Base-by-base conservation (phyloP, 2,113 vertebrate species). In the Pterocles burchelli region DNA sequence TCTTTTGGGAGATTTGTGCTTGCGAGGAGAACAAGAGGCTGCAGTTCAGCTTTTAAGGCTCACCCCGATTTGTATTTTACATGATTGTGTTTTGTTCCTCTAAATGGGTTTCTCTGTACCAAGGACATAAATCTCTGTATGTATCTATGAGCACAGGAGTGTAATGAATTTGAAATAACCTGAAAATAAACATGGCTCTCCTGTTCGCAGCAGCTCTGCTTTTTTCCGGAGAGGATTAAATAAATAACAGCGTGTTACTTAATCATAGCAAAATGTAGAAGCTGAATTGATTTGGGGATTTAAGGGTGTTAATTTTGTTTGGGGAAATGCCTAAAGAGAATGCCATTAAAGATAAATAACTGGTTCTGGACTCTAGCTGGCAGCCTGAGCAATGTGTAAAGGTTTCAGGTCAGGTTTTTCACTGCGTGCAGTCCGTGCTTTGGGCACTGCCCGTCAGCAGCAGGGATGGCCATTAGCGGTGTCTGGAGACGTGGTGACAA, bases 171-270 rank as follows among this genome's bases (percentile, higher is more conserved):
- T 85, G 6, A 74, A 90, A 67, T n/a, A 54, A 54, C 68, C 79
- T 78, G 51, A 77, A 92, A 93, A 84, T 71, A 94, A 96, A 93
- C 65, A 57, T 11, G 48, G 48, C 45, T 84, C 49, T 77, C 86
- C 66, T 66, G 58, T 70, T 94, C 43, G 17, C 62, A 85, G 51
- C 67, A 61, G 76, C 52, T 85, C 46, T 17, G 38, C 79, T 85
- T n/a, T 74, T 96, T 96, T 86, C 49, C 61, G 36, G 41, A 94
- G 48, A 88, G 82, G 82, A 87, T 90, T 92, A 93, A 92, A 89
- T 76, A 93, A 96, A 90, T 67, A 93, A 45, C 72, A 75, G 48
- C 38, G 1, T 17, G 52, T 78, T 84, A 68, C 65, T 90, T 86
- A 75, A 78, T 81, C 68, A 41, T 13, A 84, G 85, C 52, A 86